Evolutionary conservation across 2,888 invertebrate genomes (phyloP).

Genomic region (Apamea crenata): DNA sequence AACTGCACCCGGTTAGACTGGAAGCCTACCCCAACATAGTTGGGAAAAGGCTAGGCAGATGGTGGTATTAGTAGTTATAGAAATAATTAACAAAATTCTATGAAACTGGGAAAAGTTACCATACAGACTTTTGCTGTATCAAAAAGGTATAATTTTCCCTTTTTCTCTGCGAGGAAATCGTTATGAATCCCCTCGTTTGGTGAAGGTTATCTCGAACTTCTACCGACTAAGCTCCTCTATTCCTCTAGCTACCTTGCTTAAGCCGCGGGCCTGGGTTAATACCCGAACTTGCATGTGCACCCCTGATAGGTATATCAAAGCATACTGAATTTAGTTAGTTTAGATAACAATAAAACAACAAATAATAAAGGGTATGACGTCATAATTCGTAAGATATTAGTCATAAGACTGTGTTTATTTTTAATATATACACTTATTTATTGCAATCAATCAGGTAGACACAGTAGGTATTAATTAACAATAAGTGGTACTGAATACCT

Average conservation of each 20-base stretch:
- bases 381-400: slow-evolving; percentile 4
- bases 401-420: neutral
- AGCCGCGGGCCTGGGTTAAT: neutral
- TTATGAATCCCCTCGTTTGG: neutral
- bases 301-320: neutral
- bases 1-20: too few species aligned
- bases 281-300: neutral
- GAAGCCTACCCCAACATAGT: too few species aligned
- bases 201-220: neutral
- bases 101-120: neutral
- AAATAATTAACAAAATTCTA: neutral
- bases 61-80: too few species aligned
- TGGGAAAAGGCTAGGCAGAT: too few species aligned
- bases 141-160: too few species aligned
- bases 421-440: neutral
- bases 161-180: neutral
- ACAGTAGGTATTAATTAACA: neutral
- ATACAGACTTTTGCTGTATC: neutral
- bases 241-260: neutral
- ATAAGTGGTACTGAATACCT: neutral
- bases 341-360: neutral
- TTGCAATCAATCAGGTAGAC: neutral
- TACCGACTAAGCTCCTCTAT: neutral
- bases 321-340: neutral
- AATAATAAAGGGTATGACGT: neutral